A percentile compares a stretch with the other conserved stretches of the same genome.
Evolutionary conservation across 2,888 invertebrate species (phyloP).

Genomic region (Drosophila affinis): DNA sequence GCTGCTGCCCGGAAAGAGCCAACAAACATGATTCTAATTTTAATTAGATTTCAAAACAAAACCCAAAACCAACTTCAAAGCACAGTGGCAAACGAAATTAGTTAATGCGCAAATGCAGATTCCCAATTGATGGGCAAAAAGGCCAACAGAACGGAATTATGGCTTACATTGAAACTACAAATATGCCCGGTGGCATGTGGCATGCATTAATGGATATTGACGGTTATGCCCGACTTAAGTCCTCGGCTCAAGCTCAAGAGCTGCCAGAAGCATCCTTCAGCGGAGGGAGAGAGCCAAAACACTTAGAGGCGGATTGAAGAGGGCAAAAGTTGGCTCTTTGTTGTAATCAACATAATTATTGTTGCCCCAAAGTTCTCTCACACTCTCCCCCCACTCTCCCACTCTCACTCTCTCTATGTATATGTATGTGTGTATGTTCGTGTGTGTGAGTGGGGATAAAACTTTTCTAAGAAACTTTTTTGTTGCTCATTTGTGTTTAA

Average conservation of each 20-base stretch:
- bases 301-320: conserved; percentile 49
- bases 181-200: background rate
- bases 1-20: background rate
- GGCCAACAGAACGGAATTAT: background rate
- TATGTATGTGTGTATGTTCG: conserved; percentile 9
- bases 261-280: background rate
- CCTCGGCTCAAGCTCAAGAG: conserved; percentile 19
- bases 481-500: conserved; percentile 67
- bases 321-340: conserved; percentile 41
- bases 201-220: conserved; percentile 35
- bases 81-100: background rate
- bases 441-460: conserved; percentile 22
- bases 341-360: conserved; percentile 56
- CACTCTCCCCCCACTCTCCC: background rate
- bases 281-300: conserved; percentile 19
- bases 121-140: background rate
- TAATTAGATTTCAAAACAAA: background rate
- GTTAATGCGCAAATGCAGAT: background rate
- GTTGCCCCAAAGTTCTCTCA: conserved; percentile 47
- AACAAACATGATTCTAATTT: conserved; percentile 1
- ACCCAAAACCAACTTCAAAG: background rate
- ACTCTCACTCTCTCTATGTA: conserved; percentile 3
- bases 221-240: conserved; percentile 24
- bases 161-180: background rate
- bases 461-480: conserved; percentile 48